Base-by-base conservation (phyloP, 2,888 invertebrate species). In the Drosophila mimica region DNA sequence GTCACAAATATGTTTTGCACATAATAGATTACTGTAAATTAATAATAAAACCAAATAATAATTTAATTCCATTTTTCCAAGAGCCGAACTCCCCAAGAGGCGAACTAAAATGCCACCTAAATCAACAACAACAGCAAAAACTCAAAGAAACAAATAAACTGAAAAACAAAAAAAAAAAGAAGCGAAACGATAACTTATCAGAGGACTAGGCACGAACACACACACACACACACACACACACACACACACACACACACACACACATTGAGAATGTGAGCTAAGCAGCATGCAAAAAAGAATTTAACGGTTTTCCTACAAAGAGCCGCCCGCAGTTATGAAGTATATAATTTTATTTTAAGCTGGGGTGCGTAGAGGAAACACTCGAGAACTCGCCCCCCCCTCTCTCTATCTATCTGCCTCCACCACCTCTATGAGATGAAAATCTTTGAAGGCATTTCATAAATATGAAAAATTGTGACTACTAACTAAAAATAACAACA, bases 361-460 rank as follows among this genome's bases (percentile, higher is more conserved):
- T 46, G 46, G 20, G 15, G 46, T 25, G 13, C 46, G 20, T 46
- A 46, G 20, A 46, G 15, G 46, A 46, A 25, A 15, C 13, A 20
- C 46, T 46, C 46, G 15, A 25, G 46, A 46, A 15, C 46, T 46
- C 46, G 7, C 6, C 43, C 20, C 7, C 20, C n/a, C 13, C 36
- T 51, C 46, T 38, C 62, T 28, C 48, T 9, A 6, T 46, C 51
- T 70, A 0, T n/a, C 31, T 2, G 17, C 38, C 28, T 17, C 46
- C 28, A 38, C 3, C 46, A 8, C 49, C 51, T 46, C 70, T 77
- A 79, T 80, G 74, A 83, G 90, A 89, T 89, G 84, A 84, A 89
- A 90, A 89, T 86, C 90, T 86, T 84, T 89, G 70, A 76, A 86
- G 88, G 86, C 88, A 80, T 88, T 86, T 81, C 76, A 84, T 83